Base-by-base conservation (phyloP, 2,888 invertebrate genomes). In the Tryphoninae sp. region DNA sequence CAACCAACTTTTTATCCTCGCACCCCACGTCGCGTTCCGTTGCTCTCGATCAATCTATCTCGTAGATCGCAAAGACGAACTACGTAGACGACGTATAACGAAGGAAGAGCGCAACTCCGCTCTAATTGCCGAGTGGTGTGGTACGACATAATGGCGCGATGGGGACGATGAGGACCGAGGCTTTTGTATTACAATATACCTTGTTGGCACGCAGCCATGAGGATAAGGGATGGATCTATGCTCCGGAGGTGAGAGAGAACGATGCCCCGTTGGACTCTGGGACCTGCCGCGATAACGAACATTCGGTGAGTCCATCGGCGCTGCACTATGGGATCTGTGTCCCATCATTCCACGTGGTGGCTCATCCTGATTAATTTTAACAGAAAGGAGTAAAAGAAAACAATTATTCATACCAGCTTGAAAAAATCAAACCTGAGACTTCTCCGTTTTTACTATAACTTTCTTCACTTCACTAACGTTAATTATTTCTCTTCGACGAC, bases 321-420 rank as follows among this genome's bases (percentile, higher is more conserved):
- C 97, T 78, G 97, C 97, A 78, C 97, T 97, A 92, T 97, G 97
- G 89, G 97, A 97, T 86, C 97, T 94, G 90, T 96, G 96, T 78
- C 93, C 93, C 85, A 93, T 91, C 93, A 93, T 93, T 78, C 89
- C 88, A 85, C 93, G 92, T 78, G 92, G 91, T 86, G 91, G 87
- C 83, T 92, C 92, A 80, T 93, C 93, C 93, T 93, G 92, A 89
- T 91, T 84, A 33, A 33, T 33, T 33, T 33, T 33, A 33, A 33
- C 33, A 33, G 16, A 59, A 16, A 33, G 51, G 7, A 40, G 11
- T 6, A 42, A 13, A 8, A 64, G 4, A 33, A 33, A 33, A 33
- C 26, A 33, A 33, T 33, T 33, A 33, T 33, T 33, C 26, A 4
- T 4, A 3, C 33, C 33, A 33, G 33, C 33, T 33, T 33, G 33